A percentile compares a stretch with the other conserved stretches of the same genome.
phyloP scores from a whole-genome alignment of 64 coral and sea anemone species.

The Stichodactyla mertensii region DNA sequence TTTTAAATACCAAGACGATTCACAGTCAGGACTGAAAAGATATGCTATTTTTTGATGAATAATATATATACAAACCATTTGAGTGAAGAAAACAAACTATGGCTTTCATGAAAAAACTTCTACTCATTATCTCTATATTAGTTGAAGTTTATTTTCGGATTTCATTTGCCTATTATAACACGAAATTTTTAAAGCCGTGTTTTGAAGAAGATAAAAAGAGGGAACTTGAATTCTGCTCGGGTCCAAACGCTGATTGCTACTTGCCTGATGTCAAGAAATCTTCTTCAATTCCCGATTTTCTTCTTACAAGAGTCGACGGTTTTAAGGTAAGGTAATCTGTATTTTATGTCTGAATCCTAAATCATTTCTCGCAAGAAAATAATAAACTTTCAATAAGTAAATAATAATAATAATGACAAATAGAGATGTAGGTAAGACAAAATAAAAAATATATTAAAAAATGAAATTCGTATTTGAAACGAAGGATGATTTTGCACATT shows the following conservation, averaged over 20 bases:
- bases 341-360: background rate
- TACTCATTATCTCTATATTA: background rate
- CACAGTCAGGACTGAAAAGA: background rate
- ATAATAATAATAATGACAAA: background rate
- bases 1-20: background rate
- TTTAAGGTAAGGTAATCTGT: conserved; percentile 1
- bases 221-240: conserved; percentile 13
- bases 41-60: background rate
- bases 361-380: background rate
- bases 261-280: background rate
- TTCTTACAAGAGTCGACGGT: background rate
- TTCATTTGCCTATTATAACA: background rate
- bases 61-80: background rate
- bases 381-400: background rate
- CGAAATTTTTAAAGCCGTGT: background rate
- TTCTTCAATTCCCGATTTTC: background rate
- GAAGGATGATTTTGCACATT: too few species aligned
- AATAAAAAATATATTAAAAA: background rate
- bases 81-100: background rate
- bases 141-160: background rate
- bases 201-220: conserved; percentile 20
- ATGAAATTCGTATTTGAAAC: background rate
- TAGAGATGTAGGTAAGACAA: background rate
- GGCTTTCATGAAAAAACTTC: background rate
- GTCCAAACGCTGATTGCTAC: background rate